Conservation (phyloP, 64 coral and sea anemone species). For the Montipora sp. region DNA sequence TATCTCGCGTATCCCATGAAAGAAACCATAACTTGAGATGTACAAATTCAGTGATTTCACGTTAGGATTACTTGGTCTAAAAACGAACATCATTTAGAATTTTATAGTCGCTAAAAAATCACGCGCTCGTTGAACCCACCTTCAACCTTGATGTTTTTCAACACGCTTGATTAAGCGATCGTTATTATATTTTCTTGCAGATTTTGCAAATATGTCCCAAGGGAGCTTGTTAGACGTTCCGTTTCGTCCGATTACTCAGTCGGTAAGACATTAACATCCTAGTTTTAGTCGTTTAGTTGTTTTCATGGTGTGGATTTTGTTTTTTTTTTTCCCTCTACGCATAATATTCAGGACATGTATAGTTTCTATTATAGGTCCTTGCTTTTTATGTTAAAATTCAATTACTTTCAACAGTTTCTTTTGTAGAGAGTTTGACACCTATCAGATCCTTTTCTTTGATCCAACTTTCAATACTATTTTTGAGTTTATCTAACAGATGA, state of each 20-base stretch:
- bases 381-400: too few relatives aligned
- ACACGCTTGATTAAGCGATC: not conserved
- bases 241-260: not conserved
- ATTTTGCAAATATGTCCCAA: slow-evolving; percentile 22
- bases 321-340: too few relatives aligned
- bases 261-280: not conserved
- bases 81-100: not conserved
- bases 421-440: too few relatives aligned
- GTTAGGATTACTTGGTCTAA: too few relatives aligned
- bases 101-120: not conserved
- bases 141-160: not conserved
- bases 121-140: not conserved
- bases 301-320: not conserved
- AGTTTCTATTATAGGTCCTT: too few relatives aligned
- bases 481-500: too few relatives aligned
- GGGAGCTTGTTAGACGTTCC: not conserved
- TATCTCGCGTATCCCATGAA: too few relatives aligned
- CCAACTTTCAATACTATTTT: too few relatives aligned
- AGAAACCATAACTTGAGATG: too few relatives aligned
- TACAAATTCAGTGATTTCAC: not conserved
- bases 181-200: slow-evolving; percentile 19
- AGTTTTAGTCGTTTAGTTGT: not conserved
- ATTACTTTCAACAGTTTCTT: too few relatives aligned
- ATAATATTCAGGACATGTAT: too few relatives aligned
- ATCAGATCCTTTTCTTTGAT: too few relatives aligned